Percentiles rank a stretch among this genome's conserved stretches.
Conservation (phyloP, 1,140 invertebrate species). For the Cherax destructor region DNA sequence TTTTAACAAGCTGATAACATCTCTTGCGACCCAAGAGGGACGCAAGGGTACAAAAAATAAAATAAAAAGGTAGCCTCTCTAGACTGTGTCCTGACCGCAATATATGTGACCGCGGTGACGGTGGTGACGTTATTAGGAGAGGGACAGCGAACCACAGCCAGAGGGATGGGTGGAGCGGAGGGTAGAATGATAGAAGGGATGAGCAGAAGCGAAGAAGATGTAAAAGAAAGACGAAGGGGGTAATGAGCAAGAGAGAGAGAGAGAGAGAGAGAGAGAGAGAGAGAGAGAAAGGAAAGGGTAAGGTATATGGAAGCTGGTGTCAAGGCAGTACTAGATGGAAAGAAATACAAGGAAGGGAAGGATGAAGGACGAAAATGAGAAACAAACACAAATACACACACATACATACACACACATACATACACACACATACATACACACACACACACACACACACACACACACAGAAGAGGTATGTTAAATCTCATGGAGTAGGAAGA, state of each 20-base stretch:
- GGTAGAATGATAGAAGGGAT: not conserved
- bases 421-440: too few relatives aligned
- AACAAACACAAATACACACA: too few relatives aligned
- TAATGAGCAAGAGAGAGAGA: too few relatives aligned
- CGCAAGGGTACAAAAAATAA: not conserved
- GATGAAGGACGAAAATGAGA: not conserved
- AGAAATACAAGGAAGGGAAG: not conserved
- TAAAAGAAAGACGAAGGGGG: not conserved
- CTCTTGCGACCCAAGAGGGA: not conserved
- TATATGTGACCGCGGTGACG: not conserved
- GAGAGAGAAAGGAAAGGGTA: not conserved
- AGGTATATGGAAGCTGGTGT: not conserved
- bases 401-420: too few relatives aligned
- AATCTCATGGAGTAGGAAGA: too few relatives aligned
- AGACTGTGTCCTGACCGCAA: not conserved
- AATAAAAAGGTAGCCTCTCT: not conserved
- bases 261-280: not conserved
- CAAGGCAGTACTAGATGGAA: not conserved
- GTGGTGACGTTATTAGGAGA: conserved; percentile 17
- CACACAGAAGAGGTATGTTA: too few relatives aligned
- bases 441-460: too few relatives aligned
- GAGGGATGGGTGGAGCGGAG: not conserved
- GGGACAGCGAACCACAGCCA: not conserved
- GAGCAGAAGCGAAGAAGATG: not conserved
- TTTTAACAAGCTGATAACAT: conserved; percentile 46